Evolutionary conservation across 2,113 vertebrate genomes (phyloP).

Genomic region (Galbula dea): DNA sequence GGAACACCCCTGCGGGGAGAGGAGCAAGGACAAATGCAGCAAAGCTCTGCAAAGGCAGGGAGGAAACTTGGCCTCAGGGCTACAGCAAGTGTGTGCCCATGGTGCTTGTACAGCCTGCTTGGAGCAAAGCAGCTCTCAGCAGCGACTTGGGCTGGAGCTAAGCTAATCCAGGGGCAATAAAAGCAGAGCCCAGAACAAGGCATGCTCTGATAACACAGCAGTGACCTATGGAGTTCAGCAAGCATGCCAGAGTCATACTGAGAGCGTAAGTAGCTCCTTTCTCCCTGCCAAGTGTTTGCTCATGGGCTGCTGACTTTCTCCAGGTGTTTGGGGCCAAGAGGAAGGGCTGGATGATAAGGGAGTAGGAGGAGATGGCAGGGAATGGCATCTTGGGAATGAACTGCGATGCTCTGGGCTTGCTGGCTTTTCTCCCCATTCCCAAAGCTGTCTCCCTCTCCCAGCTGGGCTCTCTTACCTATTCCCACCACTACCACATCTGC

Average conservation of each 20-base stretch:
- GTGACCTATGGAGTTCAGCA: neutral
- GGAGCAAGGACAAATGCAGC: neutral
- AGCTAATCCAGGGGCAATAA: neutral
- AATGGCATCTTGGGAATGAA: neutral
- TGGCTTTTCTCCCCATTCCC: neutral
- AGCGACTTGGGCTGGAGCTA: neutral
- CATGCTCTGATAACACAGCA: neutral
- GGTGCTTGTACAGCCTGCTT: neutral
- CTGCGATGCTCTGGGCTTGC: neutral
- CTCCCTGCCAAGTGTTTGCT: neutral
- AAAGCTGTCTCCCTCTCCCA: neutral
- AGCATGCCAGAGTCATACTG: neutral
- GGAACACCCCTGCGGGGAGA: slow-evolving; percentile 72
- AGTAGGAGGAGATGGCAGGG: neutral
- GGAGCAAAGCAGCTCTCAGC: neutral
- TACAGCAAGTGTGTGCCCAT: neutral
- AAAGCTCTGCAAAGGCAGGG: neutral
- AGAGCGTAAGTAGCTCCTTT: neutral
- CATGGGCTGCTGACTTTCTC: neutral
- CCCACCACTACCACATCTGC: slow-evolving; percentile 82
- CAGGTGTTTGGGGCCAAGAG: neutral
- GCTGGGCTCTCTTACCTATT: slow-evolving; percentile 69
- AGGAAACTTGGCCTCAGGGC: neutral
- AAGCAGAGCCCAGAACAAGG: neutral
- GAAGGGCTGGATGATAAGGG: neutral